Percentiles rank a stretch among this genome's conserved stretches.
Conservation (phyloP, 2,888 invertebrate genomes). For the Lutraria lutraria region DNA sequence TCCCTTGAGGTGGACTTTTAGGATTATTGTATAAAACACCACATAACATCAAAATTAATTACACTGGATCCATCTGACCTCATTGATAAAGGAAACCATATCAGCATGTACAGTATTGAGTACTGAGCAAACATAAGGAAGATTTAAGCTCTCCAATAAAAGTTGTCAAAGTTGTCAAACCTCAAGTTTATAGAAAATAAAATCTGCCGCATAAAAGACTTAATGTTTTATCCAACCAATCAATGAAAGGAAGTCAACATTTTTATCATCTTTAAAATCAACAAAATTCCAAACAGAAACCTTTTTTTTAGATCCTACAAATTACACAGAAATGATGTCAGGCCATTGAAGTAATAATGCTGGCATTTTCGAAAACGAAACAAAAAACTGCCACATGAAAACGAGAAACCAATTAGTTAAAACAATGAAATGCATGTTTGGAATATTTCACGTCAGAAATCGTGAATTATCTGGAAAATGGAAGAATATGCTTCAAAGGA, state of each 20-base stretch:
- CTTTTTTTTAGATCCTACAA: background rate
- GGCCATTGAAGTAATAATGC: background rate
- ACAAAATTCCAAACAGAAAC: background rate
- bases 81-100: no score
- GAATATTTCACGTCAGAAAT: background rate
- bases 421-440: background rate
- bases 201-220: background rate
- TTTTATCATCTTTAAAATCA: background rate
- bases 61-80: no score
- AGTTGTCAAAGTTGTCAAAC: background rate
- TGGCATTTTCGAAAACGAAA: background rate
- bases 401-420: background rate
- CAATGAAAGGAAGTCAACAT: background rate
- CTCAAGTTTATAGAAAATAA: constrained; percentile 16
- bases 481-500: background rate
- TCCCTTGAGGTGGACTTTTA: no score
- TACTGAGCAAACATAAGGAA: background rate
- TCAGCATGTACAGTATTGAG: background rate
- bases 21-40: no score
- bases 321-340: background rate
- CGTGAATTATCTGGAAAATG: background rate
- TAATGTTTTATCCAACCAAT: background rate
- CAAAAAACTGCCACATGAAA: background rate
- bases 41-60: no score
- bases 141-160: background rate